These are phyloP conservation scores for Tenualosa ilisha DNA, from an alignment of 2,797 vertebrate genomes.

Conservation along the genomic window DNA sequence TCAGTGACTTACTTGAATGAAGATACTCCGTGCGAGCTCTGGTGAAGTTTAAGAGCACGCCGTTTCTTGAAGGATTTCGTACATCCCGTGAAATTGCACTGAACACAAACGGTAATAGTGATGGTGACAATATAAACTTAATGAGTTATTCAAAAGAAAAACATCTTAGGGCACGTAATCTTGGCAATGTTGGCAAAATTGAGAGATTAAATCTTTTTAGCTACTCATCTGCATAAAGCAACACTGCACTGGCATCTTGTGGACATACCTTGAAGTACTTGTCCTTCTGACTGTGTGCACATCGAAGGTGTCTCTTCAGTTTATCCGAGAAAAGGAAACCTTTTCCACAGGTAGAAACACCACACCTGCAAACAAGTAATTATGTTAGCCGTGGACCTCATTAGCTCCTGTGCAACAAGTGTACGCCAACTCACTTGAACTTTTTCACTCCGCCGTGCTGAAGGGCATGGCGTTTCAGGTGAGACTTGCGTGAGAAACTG, in stretches of 20 bases:
- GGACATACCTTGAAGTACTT: constrained; percentile 71
- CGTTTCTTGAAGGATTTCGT: constrained; percentile 73
- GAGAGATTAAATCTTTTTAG: neutral
- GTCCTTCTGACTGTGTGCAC: constrained; percentile 59
- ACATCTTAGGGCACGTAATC: neutral
- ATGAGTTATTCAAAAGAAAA: too few species aligned
- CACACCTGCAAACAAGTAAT: constrained; percentile 60
- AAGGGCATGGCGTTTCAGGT: constrained; percentile 67
- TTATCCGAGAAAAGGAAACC: constrained; percentile 53
- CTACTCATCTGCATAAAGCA: neutral
- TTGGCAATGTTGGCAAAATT: neutral
- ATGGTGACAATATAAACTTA: too few species aligned
- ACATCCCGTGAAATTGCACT: constrained; percentile 74
- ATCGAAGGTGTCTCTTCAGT: constrained; percentile 65
- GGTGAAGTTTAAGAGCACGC: constrained; percentile 66
- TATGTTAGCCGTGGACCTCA: neutral
- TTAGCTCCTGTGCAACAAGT: neutral
- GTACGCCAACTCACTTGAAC: constrained; percentile 59
- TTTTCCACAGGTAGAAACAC: constrained; percentile 50
- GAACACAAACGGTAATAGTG: neutral
- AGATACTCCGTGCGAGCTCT: constrained; percentile 58
- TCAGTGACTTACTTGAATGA: constrained; percentile 67
- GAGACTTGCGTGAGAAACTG: constrained; percentile 63
- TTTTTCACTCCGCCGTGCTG: constrained; percentile 60
- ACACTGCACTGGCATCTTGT: constrained; percentile 53